These are phyloP conservation scores for Spinibarbus caldwelli DNA, from an alignment of 2,797 vertebrate genomes.

Conservation along the genomic window DNA sequence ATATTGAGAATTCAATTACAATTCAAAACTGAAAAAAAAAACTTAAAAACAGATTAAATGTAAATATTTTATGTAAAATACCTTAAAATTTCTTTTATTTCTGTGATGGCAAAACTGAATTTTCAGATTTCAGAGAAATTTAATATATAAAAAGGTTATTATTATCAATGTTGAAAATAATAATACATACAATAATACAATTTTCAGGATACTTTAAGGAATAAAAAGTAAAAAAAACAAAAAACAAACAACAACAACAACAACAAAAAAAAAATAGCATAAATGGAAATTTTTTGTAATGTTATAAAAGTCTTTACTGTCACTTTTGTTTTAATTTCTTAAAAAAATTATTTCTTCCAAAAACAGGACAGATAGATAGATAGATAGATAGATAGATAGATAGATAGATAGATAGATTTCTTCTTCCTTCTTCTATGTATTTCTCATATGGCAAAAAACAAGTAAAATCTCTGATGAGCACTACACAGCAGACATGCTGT, in stretches of 20 bases:
- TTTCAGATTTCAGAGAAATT: no score
- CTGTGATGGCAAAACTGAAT: background rate
- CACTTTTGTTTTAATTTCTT: background rate
- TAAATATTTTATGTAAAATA: background rate
- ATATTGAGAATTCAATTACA: background rate
- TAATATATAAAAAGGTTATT: background rate
- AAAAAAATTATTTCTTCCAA: background rate
- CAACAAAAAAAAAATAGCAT: no score
- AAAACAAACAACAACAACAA: no score
- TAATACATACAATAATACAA: no score
- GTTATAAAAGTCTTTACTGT: no score
- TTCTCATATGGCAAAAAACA: background rate
- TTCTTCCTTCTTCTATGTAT: no score
- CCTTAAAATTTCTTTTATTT: background rate
- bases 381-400: background rate
- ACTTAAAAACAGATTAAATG: background rate
- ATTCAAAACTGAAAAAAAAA: no score
- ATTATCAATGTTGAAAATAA: no score
- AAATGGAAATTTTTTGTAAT: background rate
- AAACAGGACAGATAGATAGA: background rate
- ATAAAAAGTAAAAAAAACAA: background rate
- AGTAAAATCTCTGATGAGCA: no score
- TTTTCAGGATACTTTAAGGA: background rate
- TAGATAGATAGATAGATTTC: no score
- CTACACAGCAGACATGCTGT: no score